phyloP scores from a whole-genome alignment of 2,797 vertebrate genomes.

The Sebastiscus albofasciatus region DNA sequence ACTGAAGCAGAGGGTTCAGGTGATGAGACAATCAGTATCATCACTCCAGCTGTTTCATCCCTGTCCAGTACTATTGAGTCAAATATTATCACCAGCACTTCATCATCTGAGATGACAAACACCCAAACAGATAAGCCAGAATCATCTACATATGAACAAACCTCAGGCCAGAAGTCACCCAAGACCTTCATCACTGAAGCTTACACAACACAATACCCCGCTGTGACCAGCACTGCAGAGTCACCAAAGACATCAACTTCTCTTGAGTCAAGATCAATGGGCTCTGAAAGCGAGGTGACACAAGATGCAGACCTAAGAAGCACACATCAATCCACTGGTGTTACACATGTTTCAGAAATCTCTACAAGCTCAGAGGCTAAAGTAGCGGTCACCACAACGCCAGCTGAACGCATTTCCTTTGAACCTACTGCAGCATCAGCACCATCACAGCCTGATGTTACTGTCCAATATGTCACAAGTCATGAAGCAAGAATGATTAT shows the following conservation, averaged over 20 bases:
- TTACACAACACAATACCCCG: conserved; percentile 1
- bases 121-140: conserved; percentile 4
- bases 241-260: conserved; percentile 4
- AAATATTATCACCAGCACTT: conserved; percentile 7
- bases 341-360: background rate
- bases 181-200: conserved; percentile 7
- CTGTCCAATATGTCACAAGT: conserved; percentile 46
- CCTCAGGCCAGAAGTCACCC: background rate
- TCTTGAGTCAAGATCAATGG: background rate
- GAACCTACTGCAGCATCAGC: conserved; percentile 19
- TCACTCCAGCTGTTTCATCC: background rate
- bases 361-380: conserved; percentile 11
- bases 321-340: background rate
- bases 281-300: background rate
- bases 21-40: background rate
- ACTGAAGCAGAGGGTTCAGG: conserved; percentile 17
- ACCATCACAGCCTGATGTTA: conserved; percentile 39
- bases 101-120: conserved; percentile 4
- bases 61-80: background rate
- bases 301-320: conserved; percentile 4
- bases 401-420: background rate
- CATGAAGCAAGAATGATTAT: conserved; percentile 25
- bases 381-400: background rate
- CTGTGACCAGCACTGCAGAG: background rate
- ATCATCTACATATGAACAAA: conserved; percentile 12